Evolutionary conservation across 2,888 invertebrate genomes (phyloP), one percentile per base, ranked within the genome.

Genomic region (Aleiodes leptofemur): DNA sequence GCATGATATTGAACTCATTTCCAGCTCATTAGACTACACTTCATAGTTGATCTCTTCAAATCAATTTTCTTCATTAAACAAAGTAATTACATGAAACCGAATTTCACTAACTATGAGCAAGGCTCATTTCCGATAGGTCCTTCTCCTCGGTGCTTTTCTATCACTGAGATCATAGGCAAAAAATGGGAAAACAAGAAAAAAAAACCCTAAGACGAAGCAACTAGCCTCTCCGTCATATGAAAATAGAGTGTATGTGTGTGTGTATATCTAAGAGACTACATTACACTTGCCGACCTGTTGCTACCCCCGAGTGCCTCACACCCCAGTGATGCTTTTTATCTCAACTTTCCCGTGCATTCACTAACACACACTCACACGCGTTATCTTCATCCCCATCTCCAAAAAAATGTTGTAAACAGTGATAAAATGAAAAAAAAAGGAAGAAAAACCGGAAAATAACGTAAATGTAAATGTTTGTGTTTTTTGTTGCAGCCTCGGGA

Each of bases 401-500:
- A 11, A 43, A 64, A 48, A 66, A 69, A 73, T 34, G 53, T 29
- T n/a, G 50, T 72, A 29, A 48, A 48, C 8, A 50, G 34, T 23
- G 1, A 23, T 23, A 23, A 23, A 23, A 23, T 23, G 23, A 1
- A 23, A 23, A 23, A 23, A 23, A 1, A 23, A 57, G 64, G 59
- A 55, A 74, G 31, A 38, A 68, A 29, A 68, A 51, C 7, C 8
- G 43, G 7, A 0, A 61, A 43, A 4, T 31, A 68, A 55, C 61
- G 14, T 73, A 43, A 29, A 29, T 31, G 64, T 48, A 34, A 29
- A 43, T 74, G 70, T 69, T 2, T 23, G 64, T 51, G 77, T 78
- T 78, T 78, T 66, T 81, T 75, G 73, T 80, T 84, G 38, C 83
- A 88, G 88, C 88, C 87, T 88, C 87, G 88, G 88, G 88, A 88